Conservation (phyloP, 1,140 invertebrate genomes). For the Drosophila rhopaloa region DNA sequence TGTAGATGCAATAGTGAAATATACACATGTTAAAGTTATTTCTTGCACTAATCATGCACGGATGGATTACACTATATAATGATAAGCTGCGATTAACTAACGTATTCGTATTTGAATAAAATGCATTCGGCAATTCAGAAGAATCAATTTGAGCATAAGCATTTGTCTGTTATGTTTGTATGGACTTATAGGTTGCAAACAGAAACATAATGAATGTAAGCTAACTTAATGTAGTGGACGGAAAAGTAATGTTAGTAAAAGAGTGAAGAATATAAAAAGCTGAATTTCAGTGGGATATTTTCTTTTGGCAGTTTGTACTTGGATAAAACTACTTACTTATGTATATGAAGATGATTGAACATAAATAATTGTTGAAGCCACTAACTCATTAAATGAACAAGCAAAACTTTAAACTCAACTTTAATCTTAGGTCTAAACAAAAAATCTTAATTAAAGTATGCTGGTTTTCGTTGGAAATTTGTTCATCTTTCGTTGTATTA, state of each 20-base stretch:
- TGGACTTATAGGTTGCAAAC: conserved; percentile 12
- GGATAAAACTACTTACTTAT: neutral
- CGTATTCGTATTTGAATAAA: conserved; percentile 18
- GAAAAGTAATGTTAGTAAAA: conserved; percentile 18
- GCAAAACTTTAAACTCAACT: conserved; percentile 12
- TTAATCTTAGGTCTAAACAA: conserved; percentile 44
- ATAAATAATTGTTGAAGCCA: conserved; percentile 31
- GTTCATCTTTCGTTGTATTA: conserved; percentile 52
- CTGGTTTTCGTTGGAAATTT: conserved; percentile 54
- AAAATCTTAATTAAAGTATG: conserved; percentile 30
- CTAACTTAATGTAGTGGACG: conserved; percentile 45
- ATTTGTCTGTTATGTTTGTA: conserved; percentile 16
- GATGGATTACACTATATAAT: conserved; percentile 27
- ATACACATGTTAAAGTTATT: conserved; percentile 23
- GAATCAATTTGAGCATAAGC: conserved; percentile 60
- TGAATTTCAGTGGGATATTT: conserved; percentile 6
- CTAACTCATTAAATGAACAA: conserved; percentile 36
- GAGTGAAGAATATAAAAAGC: neutral
- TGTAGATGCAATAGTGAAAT: conserved; percentile 13
- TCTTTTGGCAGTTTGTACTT: conserved; percentile 4
- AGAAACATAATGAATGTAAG: neutral
- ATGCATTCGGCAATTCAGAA: conserved; percentile 52
- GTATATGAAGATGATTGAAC: conserved; percentile 2
- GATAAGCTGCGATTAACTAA: conserved; percentile 29
- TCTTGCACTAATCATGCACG: conserved; percentile 34